A percentile compares a stretch with the other conserved stretches of the same genome.
phyloP scores from a whole-genome alignment of 2,888 invertebrate species.

The Melanargia galathea region DNA sequence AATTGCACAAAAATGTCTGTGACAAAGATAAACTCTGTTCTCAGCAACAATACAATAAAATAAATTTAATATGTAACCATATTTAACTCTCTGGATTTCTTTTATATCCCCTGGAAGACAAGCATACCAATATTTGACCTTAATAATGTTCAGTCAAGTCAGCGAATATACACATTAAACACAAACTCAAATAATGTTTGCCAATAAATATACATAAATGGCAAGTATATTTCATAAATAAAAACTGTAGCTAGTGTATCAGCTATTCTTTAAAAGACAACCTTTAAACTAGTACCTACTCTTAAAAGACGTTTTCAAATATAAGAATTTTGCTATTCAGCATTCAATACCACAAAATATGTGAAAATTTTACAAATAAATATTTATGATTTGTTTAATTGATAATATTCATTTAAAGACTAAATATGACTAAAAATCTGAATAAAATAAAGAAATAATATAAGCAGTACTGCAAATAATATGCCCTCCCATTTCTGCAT shows the following conservation, averaged over 20 bases:
- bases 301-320: background rate
- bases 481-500: too few relatives aligned
- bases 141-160: conserved; percentile 48
- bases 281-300: background rate
- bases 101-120: conserved; percentile 68
- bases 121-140: conserved; percentile 55
- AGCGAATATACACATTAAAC: conserved; percentile 34
- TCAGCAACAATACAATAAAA: conserved; percentile 62
- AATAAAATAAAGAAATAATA: too few relatives aligned
- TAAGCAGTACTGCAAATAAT: too few relatives aligned
- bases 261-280: background rate
- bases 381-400: too few relatives aligned
- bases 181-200: conserved; percentile 36
- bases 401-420: too few relatives aligned
- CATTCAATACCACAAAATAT: too few relatives aligned
- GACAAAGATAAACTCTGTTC: conserved; percentile 59
- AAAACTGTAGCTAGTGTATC: background rate
- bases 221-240: conserved; percentile 33
- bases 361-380: too few relatives aligned
- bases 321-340: too few relatives aligned
- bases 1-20: conserved; percentile 55
- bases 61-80: conserved; percentile 55
- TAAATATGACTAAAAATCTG: too few relatives aligned
- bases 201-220: conserved; percentile 35
- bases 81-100: conserved; percentile 26